Base-by-base conservation (phyloP, 2,113 vertebrate species). In the Paradoxurus hermaphroditus region DNA sequence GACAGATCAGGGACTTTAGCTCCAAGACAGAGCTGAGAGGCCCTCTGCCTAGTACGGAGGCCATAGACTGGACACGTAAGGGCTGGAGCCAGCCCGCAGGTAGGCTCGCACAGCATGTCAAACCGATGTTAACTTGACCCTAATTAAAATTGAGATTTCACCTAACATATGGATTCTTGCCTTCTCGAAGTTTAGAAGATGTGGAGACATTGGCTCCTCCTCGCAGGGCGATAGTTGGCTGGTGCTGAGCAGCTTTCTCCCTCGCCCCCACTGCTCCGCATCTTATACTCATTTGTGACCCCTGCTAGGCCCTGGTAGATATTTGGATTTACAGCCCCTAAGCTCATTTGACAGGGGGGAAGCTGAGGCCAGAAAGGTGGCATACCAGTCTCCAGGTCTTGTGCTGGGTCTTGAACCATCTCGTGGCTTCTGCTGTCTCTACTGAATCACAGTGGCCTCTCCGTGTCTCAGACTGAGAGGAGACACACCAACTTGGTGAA, bases 81-180 rank as follows among this genome's bases (percentile, higher is more conserved):
- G 19, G 4, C 41, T 16, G 5, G 21, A 72, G 51, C 29, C 59
- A 67, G 77, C 25, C 56, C 49, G 51, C 29, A 67, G 36, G 72
- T 15, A 73, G 84, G 31, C 75, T 93, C 12, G 67, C 19, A 59
- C 4, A 70, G 12, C 34, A 21, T 82, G 49, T 51, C 41, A 62
- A 62, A 84, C 44, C 44, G 12, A 5, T 65, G 59, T 78, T 39
- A 51, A 34, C 19, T 51, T 67, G 46, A 73, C 77, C 62, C 18
- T 68, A 41, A 86, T 87, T 87, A 82, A 96, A 98, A 77, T 68
- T 18, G 62, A 96, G 78, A 89, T 67, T 90, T 78, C 25, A 56
- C 70, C 44, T 77, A 67, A 92, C 78, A 53, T 73, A 10, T 34
- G 34, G 51, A 88, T 62, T 68, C n/a, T 44, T 88, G 79, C 25